A percentile compares a stretch with the other conserved stretches of the same genome.
Evolutionary conservation across 1,140 invertebrate species (phyloP).

Genomic region (Platorchestia sp.): DNA sequence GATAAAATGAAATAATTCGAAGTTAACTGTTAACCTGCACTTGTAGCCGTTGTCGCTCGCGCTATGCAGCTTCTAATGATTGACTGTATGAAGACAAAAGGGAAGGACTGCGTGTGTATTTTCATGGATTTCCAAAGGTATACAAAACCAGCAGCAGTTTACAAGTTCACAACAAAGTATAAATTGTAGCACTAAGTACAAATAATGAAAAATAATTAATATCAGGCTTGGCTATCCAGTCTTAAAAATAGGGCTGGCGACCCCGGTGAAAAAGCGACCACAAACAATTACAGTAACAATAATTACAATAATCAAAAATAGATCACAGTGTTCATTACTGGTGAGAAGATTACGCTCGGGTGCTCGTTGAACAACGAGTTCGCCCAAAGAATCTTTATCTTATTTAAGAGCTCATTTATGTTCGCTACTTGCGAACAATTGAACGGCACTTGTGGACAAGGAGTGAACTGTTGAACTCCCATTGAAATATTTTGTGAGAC

Average conservation of each 20-base stretch:
- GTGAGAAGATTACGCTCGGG: background rate
- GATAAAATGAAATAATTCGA: background rate
- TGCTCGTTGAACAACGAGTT: background rate
- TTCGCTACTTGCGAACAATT: no score
- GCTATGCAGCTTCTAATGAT: background rate
- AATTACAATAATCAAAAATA: no score
- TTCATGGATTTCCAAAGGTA: background rate
- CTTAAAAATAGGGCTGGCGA: no score
- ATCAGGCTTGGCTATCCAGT: background rate
- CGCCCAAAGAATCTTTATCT: background rate
- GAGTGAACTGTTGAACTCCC: no score
- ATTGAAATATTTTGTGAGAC: no score
- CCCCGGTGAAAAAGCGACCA: no score
- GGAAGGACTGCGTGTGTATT: background rate
- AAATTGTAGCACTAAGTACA: background rate
- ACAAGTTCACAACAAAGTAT: background rate
- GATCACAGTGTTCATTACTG: no score
- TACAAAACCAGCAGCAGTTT: background rate
- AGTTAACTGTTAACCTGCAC: no score
- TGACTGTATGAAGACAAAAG: background rate
- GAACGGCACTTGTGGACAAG: no score
- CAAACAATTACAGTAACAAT: no score
- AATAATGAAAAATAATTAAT: background rate
- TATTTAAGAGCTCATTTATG: background rate
- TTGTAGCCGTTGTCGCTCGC: no score